A percentile compares a stretch with the other conserved stretches of the same genome.
phyloP scores from a whole-genome alignment of 2,113 vertebrate genomes.

The Ammodytes dubius region DNA sequence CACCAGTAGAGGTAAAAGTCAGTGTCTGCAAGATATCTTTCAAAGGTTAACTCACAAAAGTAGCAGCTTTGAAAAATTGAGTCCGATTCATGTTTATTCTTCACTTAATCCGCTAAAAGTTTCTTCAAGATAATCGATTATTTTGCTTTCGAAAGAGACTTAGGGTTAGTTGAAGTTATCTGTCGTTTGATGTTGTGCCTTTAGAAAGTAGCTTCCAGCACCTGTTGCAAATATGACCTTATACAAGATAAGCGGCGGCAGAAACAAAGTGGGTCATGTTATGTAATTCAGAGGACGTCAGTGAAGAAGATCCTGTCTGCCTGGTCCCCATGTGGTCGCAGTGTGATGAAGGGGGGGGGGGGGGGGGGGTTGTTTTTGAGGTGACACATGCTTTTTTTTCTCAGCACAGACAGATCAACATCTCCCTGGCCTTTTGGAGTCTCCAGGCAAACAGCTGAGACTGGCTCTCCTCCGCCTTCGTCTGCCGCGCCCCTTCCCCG shows the following conservation, averaged over 20 bases:
- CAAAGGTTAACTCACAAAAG: background rate
- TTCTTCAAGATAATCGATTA: background rate
- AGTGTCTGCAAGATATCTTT: background rate
- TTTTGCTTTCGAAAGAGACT: background rate
- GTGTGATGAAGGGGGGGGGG: slow-evolving; percentile 36
- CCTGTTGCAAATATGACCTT: slow-evolving; percentile 8
- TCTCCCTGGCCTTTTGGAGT: slow-evolving; percentile 63
- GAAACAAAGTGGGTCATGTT: slow-evolving; percentile 50
- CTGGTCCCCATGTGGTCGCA: slow-evolving; percentile 71
- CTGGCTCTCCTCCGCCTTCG: slow-evolving; percentile 53
- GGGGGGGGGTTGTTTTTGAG: slow-evolving; percentile 54
- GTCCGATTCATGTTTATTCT: background rate
- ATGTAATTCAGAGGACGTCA: slow-evolving; percentile 37
- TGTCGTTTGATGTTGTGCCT: background rate
- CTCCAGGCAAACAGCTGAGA: slow-evolving; percentile 82
- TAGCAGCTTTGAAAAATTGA: background rate
- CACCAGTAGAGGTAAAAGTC: background rate
- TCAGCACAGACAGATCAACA: slow-evolving; percentile 70
- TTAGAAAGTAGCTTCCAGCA: background rate
- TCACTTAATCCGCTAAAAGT: background rate
- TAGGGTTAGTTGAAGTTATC: background rate
- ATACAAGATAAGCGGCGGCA: slow-evolving; percentile 5
- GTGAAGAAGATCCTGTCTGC: slow-evolving; percentile 55
- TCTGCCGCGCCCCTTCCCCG: slow-evolving; percentile 31
- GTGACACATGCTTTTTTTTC: slow-evolving; percentile 70